Evolutionary conservation across 2,797 vertebrate genomes (phyloP).

Genomic region (Cichlasoma orientale): DNA sequence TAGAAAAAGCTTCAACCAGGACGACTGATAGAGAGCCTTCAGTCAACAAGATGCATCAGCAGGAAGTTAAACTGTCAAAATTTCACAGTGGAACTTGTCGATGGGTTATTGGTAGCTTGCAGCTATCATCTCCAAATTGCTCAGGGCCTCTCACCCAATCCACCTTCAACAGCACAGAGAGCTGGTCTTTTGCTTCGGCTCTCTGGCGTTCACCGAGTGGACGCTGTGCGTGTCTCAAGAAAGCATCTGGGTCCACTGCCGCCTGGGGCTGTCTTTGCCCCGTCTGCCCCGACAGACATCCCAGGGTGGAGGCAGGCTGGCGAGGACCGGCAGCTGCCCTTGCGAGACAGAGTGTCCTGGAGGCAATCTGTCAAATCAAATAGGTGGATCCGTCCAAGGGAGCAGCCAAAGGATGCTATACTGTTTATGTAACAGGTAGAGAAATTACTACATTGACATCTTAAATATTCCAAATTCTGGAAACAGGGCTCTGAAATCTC

Average conservation of each 20-base stretch:
- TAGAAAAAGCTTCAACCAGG: neutral
- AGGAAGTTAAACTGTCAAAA: neutral
- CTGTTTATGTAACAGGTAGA: neutral
- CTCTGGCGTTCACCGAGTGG: neutral
- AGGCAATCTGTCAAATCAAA: no score
- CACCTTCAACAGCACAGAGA: neutral
- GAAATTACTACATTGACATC: neutral
- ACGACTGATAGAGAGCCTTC: neutral
- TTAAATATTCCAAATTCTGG: neutral
- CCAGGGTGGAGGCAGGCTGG: neutral
- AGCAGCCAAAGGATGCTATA: neutral
- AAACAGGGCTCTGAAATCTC: neutral
- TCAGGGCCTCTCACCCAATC: neutral
- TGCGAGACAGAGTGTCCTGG: neutral
- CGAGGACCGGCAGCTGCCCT: rapidly evolving
- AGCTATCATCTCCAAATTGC: neutral
- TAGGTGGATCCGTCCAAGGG: no score
- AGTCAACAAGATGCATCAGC: neutral
- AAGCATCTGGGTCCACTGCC: neutral
- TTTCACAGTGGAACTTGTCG: neutral
- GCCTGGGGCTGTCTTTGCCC: neutral
- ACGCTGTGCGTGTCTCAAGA: neutral
- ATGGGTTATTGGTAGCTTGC: neutral
- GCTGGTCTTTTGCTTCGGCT: neutral
- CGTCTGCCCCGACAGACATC: neutral